Base-by-base conservation (phyloP, 2,888 invertebrate species). In the Frankliniella intonsa region DNA sequence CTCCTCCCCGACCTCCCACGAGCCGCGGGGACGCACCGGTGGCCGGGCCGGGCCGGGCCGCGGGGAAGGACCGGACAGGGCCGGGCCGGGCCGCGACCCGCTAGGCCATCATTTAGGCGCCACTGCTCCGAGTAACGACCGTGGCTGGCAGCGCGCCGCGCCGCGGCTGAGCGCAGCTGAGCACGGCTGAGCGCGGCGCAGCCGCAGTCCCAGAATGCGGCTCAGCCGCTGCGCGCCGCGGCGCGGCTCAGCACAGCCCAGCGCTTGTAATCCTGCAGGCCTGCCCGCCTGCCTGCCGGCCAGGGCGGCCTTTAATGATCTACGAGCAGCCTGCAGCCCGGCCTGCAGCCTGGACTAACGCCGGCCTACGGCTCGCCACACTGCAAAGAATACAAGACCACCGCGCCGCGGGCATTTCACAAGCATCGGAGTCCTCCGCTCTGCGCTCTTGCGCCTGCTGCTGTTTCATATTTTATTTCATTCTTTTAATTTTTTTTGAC, bases 101-200 rank as follows among this genome's bases (percentile, higher is more conserved):
- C 69, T 22, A 55, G 55, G 69, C 69, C 69, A 25, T 76, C 69
- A 76, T 76, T 76, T 25, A 25, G 69, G 69, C 69, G 69, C 69
- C 69, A 76, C 69, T 76, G 69, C 69, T 25, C 69, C 69, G 69
- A 76, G 22, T 76, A 76, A 76, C 12, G 69, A 25, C 25, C 55
- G 14, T 55, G 2, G 55, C 55, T 12, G 55, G 17, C 12, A 55
- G 7, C 55, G 55, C 14, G 55, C 17, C 5, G 5, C 1, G 55
- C 55, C 55, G 55, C 12, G 14, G 55, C 55, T 55, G 17, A 14
- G 14, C 55, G 55, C 55, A 2, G 12, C 55, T 2, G 55, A 12
- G 12, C 51, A 51, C 51, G 14, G 10, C 10, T 11, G 10, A 14
- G 55, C 55, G 62, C 62, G 7, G 14, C 19, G 14, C 62, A 17